Evolutionary conservation across 2,113 vertebrate genomes (phyloP), one percentile per base, ranked within the genome.

Genomic region (Indri indri): DNA sequence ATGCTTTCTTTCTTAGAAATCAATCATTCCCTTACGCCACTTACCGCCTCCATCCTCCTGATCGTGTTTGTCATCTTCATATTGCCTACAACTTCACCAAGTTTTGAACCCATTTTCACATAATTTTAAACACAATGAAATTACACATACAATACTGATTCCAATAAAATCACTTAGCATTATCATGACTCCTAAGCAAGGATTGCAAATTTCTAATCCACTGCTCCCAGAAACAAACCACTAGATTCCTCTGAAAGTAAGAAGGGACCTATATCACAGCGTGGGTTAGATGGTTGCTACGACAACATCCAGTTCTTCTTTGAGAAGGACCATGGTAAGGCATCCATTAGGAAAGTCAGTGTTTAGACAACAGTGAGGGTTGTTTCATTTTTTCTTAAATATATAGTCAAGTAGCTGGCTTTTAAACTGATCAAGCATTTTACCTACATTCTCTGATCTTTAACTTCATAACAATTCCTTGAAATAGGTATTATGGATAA

Each of bases 271-370:
- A 61, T 54, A 83, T 16, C 76, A 77, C 32, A 22, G 42, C 61
- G 13, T 54, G 45, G 61, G 37, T 18, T 65, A 76, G 34, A n/a
- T 57, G 45, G 93, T 77, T 97, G 77, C 76, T 88, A 96, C 94
- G 88, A 68, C 81, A 95, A 83, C 76, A 76, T 4, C 13, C 25
- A 32, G 34, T 18, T 80, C 65, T 95, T 88, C 47, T 82, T 82
- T 45, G 50, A 65, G 82, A 76, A 81, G 83, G 77, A 22, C 8
- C 16, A 63, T 18, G 32, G 47, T 34, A 22, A 82, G 27, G 40
- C 45, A 52, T 84, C 92, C 57, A 34, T 92, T 96, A 94, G 74
- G 34, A 92, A 80, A 84, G 25, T 71, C 20, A 63, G 66, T 37
- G 50, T 77, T 88, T 52, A n/a, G 74, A 34, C 27, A 71, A 86